Conservation (phyloP, 2,888 invertebrate genomes). For the Therioaphis trifolii region DNA sequence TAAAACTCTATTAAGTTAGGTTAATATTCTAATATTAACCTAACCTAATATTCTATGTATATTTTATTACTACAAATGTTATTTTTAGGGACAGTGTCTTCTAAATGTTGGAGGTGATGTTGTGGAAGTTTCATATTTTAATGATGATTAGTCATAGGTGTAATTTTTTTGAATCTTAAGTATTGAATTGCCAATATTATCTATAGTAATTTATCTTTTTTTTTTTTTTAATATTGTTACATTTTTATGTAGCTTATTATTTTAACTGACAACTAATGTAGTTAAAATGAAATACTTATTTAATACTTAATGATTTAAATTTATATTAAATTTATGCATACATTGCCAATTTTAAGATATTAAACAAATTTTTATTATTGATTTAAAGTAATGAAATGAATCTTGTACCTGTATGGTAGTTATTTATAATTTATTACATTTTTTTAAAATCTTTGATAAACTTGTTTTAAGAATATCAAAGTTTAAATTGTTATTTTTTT, state of each 20-base stretch:
- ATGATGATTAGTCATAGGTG: constrained; percentile 41
- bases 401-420: background rate
- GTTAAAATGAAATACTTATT: background rate
- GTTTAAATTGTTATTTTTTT: too few species aligned
- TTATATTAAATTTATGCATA: background rate
- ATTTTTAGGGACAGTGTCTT: constrained; percentile 90
- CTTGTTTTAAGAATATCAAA: background rate
- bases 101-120: constrained; percentile 96
- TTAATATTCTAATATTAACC: too few species aligned
- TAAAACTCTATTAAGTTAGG: background rate
- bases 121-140: constrained; percentile 70
- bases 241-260: background rate
- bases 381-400: background rate
- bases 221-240: background rate
- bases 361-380: background rate
- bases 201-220: background rate
- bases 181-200: constrained; percentile 4
- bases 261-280: background rate
- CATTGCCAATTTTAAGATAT: constrained; percentile 2
- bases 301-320: background rate
- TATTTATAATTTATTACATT: background rate
- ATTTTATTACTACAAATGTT: constrained; percentile 64
- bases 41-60: too few species aligned
- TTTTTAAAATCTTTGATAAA: background rate
- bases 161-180: background rate